phyloP scores from a whole-genome alignment of 2,888 invertebrate genomes.

The Acrobeloides nanus region DNA sequence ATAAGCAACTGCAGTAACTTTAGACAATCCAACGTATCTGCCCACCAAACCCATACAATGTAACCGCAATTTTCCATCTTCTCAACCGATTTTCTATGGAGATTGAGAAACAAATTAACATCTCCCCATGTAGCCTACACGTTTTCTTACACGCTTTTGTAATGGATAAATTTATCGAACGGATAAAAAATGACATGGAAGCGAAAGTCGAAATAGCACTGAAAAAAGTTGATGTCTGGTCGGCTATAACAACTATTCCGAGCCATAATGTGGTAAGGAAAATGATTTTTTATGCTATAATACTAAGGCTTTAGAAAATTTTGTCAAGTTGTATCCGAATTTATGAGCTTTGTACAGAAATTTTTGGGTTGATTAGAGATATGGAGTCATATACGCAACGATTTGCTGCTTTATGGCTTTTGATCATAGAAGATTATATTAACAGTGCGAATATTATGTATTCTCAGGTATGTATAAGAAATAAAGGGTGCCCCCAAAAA shows the following conservation, averaged over 20 bases:
- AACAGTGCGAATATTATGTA: conserved; percentile 38
- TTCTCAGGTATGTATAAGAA: conserved; percentile 29
- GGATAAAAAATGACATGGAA: conserved; percentile 39
- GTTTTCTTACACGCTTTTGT: conserved; percentile 79
- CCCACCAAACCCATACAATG: conserved; percentile 59
- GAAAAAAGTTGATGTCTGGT: conserved; percentile 33
- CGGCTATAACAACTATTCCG: conserved; percentile 18
- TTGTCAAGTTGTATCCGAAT: conserved; percentile 36
- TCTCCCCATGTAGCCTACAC: conserved; percentile 56
- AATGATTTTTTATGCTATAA: neutral
- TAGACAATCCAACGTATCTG: conserved; percentile 60
- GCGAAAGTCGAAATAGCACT: conserved; percentile 28
- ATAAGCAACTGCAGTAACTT: conserved; percentile 6
- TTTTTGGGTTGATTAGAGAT: conserved; percentile 38
- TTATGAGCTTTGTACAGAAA: conserved; percentile 40
- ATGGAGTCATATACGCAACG: conserved; percentile 50
- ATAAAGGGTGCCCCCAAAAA: too few species aligned
- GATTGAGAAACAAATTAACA: conserved; percentile 62
- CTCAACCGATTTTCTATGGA: conserved; percentile 75
- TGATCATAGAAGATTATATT: conserved; percentile 45
- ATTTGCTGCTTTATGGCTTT: conserved; percentile 52
- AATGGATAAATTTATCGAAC: conserved; percentile 70
- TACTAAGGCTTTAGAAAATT: conserved; percentile 24
- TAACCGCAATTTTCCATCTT: conserved; percentile 69
- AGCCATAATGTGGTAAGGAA: conserved; percentile 19